Base-by-base conservation (phyloP, 2,797 vertebrate genomes). In the Etheostoma nigrum region DNA sequence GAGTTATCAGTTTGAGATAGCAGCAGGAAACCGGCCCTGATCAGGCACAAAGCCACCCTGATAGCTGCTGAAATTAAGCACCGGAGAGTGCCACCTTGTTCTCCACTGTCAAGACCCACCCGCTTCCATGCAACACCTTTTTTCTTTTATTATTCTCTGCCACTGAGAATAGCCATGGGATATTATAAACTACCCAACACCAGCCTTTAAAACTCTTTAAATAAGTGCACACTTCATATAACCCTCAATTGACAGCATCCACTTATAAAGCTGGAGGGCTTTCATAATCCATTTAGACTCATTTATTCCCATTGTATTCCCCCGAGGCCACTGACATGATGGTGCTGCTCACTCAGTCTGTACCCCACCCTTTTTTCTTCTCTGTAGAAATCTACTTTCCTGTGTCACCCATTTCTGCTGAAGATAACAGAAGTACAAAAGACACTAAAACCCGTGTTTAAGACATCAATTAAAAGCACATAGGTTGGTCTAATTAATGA, bases 251-350 rank as follows among this genome's bases (percentile, higher is more conserved):
- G 91, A 90, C 87, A 89, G 81, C 70, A 85, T 90, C 74, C 87
- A 94, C 92, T 93, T 88, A 87, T 87, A 67, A 91, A 90, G 84
- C 92, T 92, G 79, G 86, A 92, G 91, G 92, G 89, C 89, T 92
- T 70, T 93, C 86, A 89, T 93, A 93, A 94, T 92, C 92, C 91
- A 92, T 91, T 93, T 92, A 93, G 79, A 83, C 88, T 90, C 89
- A 93, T 93, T 93, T 92, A 92, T 94, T 93, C 88, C 85, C 82
- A 88, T 89, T 89, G 86, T 88, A 84, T 80, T 86, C 92, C 91
- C 92, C 79, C 7, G 64, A 90, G 91, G 92, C 90, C 84, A 76
- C 87, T 88, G 91, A 91, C 92, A 92, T 72, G 91, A 91, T 88
- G 89, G 89, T 89, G 90, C 87, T 79, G 79, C 84, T 88, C 88